A percentile compares a stretch with the other conserved stretches of the same genome.
phyloP scores from a whole-genome alignment of 2,888 invertebrate species.

The Andrena chrysosceles region DNA sequence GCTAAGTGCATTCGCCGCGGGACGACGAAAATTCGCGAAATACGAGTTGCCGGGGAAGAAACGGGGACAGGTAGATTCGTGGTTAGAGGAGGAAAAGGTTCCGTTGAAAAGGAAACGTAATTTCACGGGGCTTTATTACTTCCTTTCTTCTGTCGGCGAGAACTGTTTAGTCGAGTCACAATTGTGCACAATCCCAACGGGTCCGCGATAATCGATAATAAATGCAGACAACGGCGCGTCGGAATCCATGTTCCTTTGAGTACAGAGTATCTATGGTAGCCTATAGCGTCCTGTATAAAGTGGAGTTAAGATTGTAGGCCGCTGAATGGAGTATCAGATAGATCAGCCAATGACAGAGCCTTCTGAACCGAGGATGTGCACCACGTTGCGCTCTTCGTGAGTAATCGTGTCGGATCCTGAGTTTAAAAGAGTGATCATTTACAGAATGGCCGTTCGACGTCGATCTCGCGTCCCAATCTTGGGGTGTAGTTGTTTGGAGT shows the following conservation, averaged over 20 bases:
- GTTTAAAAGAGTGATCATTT: conserved; percentile 23
- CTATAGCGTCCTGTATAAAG: conserved; percentile 17
- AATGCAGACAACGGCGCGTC: not conserved
- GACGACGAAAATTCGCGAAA: not conserved
- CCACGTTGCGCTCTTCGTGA: not conserved
- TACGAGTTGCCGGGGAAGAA: not conserved
- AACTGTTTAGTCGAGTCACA: conserved; percentile 13
- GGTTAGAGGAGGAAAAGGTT: not conserved
- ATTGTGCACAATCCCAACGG: not conserved
- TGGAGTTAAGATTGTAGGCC: not conserved
- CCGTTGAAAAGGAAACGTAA: conserved; percentile 23
- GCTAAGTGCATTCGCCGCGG: conserved; percentile 1
- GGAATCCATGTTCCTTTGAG: not conserved
- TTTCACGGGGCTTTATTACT: conserved; percentile 46
- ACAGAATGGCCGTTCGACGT: conserved; percentile 37
- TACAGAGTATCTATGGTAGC: conserved; percentile 8
- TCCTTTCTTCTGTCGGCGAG: conserved; percentile 13
- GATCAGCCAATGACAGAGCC: not conserved
- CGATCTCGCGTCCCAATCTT: conserved; percentile 80
- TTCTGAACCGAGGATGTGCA: not conserved
- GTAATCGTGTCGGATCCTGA: not conserved
- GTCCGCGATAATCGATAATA: conserved; percentile 7
- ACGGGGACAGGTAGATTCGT: conserved; percentile 6
- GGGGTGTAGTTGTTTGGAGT: conserved; percentile 78
- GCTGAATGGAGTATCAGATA: not conserved